These are phyloP conservation scores for Apodemia duryi DNA, from an alignment of 2,888 invertebrate species.

Conservation along the genomic window DNA sequence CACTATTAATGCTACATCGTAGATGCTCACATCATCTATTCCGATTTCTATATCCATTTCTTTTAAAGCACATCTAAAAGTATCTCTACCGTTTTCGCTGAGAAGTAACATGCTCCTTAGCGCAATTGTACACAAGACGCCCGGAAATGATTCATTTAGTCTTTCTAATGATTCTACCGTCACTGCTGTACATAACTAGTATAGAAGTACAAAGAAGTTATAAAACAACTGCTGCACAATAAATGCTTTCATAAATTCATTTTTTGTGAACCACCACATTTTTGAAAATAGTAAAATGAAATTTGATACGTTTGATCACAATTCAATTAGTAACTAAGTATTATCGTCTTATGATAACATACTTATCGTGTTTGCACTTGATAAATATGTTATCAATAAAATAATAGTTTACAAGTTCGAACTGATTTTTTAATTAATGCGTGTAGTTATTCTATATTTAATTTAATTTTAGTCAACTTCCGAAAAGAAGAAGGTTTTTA, in stretches of 20 bases:
- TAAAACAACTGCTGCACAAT: background rate
- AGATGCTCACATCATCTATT: constrained; percentile 53
- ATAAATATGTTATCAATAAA: background rate
- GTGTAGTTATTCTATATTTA: no score
- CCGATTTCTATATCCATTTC: constrained; percentile 58
- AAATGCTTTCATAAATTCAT: background rate
- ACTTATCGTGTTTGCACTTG: constrained; percentile 1
- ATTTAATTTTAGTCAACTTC: no score
- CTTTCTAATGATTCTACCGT: constrained; percentile 11
- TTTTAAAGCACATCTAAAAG: background rate
- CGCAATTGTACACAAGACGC: background rate
- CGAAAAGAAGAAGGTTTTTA: no score
- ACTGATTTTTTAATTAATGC: no score
- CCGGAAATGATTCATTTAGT: constrained; percentile 6
- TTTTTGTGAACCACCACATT: background rate
- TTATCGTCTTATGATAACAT: constrained; percentile 1
- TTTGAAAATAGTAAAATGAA: background rate
- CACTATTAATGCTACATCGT: constrained; percentile 54
- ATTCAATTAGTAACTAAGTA: no score
- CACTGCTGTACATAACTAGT: background rate
- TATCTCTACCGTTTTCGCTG: background rate
- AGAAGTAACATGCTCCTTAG: background rate
- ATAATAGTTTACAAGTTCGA: no score
- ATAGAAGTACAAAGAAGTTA: background rate
- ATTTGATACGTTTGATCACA: background rate